Percentiles rank a stretch among this genome's conserved stretches.
phyloP scores from a whole-genome alignment of 2,888 invertebrate genomes.

The Dysmachus trigonus region DNA sequence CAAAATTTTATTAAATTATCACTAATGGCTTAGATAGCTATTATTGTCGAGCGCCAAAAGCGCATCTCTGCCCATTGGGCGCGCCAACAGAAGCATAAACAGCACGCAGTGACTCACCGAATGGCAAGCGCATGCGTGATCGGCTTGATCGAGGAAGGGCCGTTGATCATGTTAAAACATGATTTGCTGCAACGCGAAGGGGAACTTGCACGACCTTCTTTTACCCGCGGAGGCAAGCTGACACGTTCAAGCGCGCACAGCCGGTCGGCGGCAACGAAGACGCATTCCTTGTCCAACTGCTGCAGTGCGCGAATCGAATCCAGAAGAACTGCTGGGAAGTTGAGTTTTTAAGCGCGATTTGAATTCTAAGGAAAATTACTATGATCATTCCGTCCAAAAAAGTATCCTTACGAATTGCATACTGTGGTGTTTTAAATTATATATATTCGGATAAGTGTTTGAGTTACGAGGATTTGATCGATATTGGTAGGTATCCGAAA shows the following conservation, averaged over 20 bases:
- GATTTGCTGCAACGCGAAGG: not conserved
- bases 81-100: not conserved
- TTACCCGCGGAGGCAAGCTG: not conserved
- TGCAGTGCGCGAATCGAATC: not conserved
- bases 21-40: too few species aligned
- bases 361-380: not conserved
- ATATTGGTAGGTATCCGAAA: conserved; percentile 53
- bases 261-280: not conserved
- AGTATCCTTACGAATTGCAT: conserved; percentile 30
- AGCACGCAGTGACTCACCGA: not conserved
- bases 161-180: conserved; percentile 45
- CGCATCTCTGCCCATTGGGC: too few species aligned
- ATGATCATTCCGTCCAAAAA: not conserved
- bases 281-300: not conserved
- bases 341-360: not conserved
- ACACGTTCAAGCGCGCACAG: not conserved
- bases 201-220: not conserved
- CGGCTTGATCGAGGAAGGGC: not conserved
- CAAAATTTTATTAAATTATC: too few species aligned
- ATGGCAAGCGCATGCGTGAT: not conserved
- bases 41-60: too few species aligned
- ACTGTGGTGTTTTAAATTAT: conserved; percentile 45
- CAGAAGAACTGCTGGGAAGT: not conserved
- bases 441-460: conserved; percentile 41
- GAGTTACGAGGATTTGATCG: conserved; percentile 54